Base-by-base conservation (phyloP, 2,888 invertebrate species). In the Sepioteuthis lessoniana region DNA sequence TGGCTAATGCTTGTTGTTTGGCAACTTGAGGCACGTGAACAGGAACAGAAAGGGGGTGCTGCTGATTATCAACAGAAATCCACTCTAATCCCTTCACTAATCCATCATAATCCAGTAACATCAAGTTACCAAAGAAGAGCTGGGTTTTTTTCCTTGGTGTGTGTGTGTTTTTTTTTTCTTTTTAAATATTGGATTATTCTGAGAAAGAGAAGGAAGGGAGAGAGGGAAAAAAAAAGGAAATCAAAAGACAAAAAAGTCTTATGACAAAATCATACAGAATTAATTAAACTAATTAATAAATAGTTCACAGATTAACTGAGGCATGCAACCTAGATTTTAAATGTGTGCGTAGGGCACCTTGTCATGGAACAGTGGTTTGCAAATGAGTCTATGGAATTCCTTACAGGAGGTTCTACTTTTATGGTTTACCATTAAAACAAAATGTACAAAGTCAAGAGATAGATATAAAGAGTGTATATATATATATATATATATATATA, bases 51-150 rank as follows among this genome's bases (percentile, higher is more conserved):
- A 55, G 55, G 28, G n/a, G n/a, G n/a, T 35, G n/a, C 35, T n/a
- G n/a, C 76, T n/a, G 76, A 76, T n/a, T n/a, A 76, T 76, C 76
- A 76, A 13, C n/a, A 76, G 19, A 76, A 76, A n/a, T 7, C 76
- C n/a, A 13, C n/a, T 35, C n/a, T 76, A 76, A 76, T 76, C 76
- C 76, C n/a, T 16, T 35, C 76, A 76, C 76, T 76, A 76, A 76
- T 76, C 76, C n/a, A 76, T n/a, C 76, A 76, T 76, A 76, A 76
- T 76, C 76, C 76, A 76, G n/a, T 76, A 76, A 76, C 76, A 76
- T 76, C 76, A 76, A 76, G n/a, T 76, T 76, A 8, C n/a, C 35
- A 76, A 55, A 55, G 28, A 55, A 76, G 76, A n/a, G 16, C 60
- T 31, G 19, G 10, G 16, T n/a, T 35, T 76, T 76, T 76, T 35